phyloP scores from a whole-genome alignment of 2,888 invertebrate genomes.

The Papilio demoleus region DNA sequence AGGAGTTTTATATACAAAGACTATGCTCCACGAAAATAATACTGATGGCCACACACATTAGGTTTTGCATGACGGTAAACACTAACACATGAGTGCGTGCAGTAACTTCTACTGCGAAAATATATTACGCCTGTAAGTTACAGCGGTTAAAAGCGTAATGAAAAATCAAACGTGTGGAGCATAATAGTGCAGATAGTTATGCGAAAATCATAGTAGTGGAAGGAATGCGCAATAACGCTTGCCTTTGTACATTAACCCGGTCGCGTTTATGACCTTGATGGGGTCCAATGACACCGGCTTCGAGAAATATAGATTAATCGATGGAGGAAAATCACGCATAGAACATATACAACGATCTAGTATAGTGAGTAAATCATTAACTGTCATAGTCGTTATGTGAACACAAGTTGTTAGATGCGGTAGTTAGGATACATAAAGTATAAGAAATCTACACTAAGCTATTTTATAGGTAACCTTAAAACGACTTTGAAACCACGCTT shows the following conservation, averaged over 20 bases:
- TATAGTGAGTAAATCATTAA: neutral
- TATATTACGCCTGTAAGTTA: neutral
- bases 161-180: neutral
- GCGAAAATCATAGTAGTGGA: conserved; percentile 38
- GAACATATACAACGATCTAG: neutral
- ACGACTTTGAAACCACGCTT: too few relatives aligned
- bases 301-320: conserved; percentile 48
- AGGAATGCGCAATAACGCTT: conserved; percentile 42
- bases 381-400: neutral
- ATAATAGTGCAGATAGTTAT: conserved; percentile 14
- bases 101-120: neutral
- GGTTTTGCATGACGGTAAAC: neutral
- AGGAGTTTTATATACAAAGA: conserved; percentile 23
- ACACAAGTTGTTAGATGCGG: too few relatives aligned
- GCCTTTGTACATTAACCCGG: conserved; percentile 38
- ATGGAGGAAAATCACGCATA: conserved; percentile 34
- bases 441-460: neutral
- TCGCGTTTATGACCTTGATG: conserved; percentile 53
- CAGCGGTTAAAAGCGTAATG: neutral
- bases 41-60: conserved; percentile 1
- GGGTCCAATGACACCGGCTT: conserved; percentile 52
- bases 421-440: too few relatives aligned
- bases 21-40: neutral
- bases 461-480: too few relatives aligned
- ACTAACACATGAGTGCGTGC: neutral